Evolutionary conservation across 2,888 invertebrate species (phyloP).

Genomic region (Lithophane semibrunnea): DNA sequence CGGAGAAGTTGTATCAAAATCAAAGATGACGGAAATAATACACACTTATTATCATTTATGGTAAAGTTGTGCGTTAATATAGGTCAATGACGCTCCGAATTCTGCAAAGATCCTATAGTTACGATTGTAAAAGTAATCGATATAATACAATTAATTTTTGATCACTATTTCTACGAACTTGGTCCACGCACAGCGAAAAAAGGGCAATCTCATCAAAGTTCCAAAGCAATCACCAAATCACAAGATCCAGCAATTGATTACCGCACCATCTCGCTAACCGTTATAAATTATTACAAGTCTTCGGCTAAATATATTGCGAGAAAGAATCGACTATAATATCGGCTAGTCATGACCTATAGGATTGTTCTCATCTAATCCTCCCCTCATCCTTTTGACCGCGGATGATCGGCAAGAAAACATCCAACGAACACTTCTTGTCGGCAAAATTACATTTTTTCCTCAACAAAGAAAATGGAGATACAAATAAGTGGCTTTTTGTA

Average conservation of each 20-base stretch:
- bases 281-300: conserved; percentile 64
- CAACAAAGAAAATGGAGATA: conserved; percentile 66
- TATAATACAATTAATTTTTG: too few relatives aligned
- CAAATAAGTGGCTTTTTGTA: conserved; percentile 70
- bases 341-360: conserved; percentile 69
- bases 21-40: neutral
- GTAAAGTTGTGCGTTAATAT: neutral
- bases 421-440: conserved; percentile 60
- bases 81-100: neutral
- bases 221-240: conserved; percentile 6
- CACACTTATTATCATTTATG: neutral
- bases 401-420: conserved; percentile 69
- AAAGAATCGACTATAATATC: conserved; percentile 67
- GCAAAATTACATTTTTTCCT: conserved; percentile 69
- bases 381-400: conserved; percentile 66
- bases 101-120: neutral
- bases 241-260: conserved; percentile 44
- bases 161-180: too few relatives aligned
- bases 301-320: conserved; percentile 56
- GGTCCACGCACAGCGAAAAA: neutral
- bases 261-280: conserved; percentile 58
- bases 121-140: neutral
- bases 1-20: neutral
- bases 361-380: conserved; percentile 59
- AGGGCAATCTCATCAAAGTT: neutral